Evolutionary conservation across 2,113 vertebrate genomes (phyloP).

Genomic region (Xerus inauris): DNA sequence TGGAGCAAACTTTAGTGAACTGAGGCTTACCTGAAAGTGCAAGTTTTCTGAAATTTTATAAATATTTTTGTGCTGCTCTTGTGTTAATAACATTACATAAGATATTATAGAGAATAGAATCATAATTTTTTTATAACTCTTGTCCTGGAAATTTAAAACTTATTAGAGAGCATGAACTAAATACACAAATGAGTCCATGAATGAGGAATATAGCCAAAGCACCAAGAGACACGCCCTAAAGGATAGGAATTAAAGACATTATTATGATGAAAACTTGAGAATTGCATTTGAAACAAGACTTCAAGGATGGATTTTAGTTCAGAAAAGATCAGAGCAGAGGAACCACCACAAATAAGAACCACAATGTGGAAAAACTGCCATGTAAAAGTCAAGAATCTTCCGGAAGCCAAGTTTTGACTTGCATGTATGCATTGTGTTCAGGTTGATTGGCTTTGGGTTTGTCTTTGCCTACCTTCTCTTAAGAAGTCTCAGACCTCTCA

Average conservation of each 20-base stretch:
- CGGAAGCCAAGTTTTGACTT: background rate
- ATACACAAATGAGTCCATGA: background rate
- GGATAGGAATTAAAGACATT: background rate
- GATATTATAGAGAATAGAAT: background rate
- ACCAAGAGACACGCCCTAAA: background rate
- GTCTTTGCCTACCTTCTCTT: background rate
- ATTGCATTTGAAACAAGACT: background rate
- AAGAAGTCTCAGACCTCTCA: background rate
- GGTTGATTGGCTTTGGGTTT: background rate
- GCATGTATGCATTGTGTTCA: background rate
- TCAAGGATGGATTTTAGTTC: conserved; percentile 25
- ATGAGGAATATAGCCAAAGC: background rate
- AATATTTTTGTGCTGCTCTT: background rate
- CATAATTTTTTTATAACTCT: background rate
- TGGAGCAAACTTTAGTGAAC: background rate
- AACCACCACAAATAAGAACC: background rate
- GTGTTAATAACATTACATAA: background rate
- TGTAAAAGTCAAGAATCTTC: background rate
- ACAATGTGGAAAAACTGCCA: background rate
- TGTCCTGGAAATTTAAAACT: background rate
- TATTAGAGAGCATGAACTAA: background rate
- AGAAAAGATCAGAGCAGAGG: background rate
- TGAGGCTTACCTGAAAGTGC: background rate
- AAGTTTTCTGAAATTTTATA: background rate
- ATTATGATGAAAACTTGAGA: background rate